Conservation (phyloP, 1,140 invertebrate species). For the Sycobia sp. region DNA sequence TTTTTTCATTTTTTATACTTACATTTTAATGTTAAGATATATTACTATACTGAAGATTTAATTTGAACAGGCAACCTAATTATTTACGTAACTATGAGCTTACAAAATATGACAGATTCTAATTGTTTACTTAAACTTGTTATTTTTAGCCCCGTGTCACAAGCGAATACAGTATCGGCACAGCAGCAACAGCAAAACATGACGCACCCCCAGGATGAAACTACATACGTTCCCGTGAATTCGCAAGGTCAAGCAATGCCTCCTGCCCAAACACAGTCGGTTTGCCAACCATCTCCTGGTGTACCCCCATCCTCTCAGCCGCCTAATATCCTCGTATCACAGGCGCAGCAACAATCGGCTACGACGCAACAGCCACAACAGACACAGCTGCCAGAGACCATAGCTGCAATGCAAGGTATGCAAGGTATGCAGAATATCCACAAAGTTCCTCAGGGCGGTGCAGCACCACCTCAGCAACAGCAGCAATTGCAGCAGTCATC, state of each 20-base stretch:
- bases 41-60: no score
- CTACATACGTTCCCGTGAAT: slow-evolving; percentile 18
- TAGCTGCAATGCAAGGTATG: slow-evolving; percentile 50
- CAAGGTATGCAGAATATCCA: slow-evolving; percentile 56
- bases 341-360: slow-evolving; percentile 36
- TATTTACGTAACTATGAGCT: no score
- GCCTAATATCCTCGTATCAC: slow-evolving; percentile 32
- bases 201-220: slow-evolving; percentile 18
- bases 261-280: slow-evolving; percentile 37
- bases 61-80: no score
- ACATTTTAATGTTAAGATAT: no score
- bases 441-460: slow-evolving; percentile 55
- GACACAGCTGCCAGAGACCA: slow-evolving; percentile 49
- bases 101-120: no score
- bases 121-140: neutral
- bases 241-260: slow-evolving; percentile 19
- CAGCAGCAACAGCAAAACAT: slow-evolving; percentile 33
- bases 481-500: slow-evolving; percentile 35
- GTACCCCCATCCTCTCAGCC: slow-evolving; percentile 22
- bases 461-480: slow-evolving; percentile 38
- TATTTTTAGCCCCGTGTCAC: slow-evolving; percentile 24
- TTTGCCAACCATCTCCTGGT: slow-evolving; percentile 23
- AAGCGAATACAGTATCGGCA: slow-evolving; percentile 61
- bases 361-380: slow-evolving; percentile 42
- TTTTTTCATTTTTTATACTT: no score